Base-by-base conservation (phyloP, 1,140 invertebrate species). In the Drosophila quadrilineata region DNA sequence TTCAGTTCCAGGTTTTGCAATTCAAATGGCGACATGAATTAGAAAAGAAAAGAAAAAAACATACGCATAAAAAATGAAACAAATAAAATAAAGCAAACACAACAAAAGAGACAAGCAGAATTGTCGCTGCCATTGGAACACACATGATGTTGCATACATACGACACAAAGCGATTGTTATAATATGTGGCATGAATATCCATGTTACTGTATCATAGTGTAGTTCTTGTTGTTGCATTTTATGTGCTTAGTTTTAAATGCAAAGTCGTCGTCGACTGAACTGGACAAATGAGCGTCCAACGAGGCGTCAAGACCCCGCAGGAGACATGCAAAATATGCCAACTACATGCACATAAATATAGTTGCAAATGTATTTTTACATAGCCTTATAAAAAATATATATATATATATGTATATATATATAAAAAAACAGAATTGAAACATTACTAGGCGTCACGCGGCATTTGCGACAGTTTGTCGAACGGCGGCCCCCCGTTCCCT, bases 381-480 rank as follows among this genome's bases (percentile, higher is more conserved):
- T n/a, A n/a, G n/a, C n/a, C n/a, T n/a, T n/a, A n/a, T n/a, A 3
- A 48, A 35, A 48, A 31, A 19, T 41, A 46, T 22, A 45, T 58
- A 41, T 43, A 36, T 28, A 45, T 8, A 26, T 2, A 43, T 26
- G 29, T 21, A 21, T 38, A n/a, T 10, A 43, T 33, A 50, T 22
- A 31, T 33, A 21, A 29, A 26, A n/a, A 22, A 12, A 24, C 10
- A 62, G 43, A 60, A 77, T 77, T 73, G 69, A 75, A 80, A 71
- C 65, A 73, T 70, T 65, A 68, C 66, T 68, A 68, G 75, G 75
- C 75, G 68, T 80, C 76, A 80, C 67, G 68, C 67, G 57, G 71
- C 75, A 80, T 80, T 80, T 79, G 66, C 73, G 59, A 60, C 60
- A 68, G 71, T 71, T 71, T 45, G 66, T 66, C 43, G 54, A 68